A percentile compares a stretch with the other conserved stretches of the same genome.
These are phyloP conservation scores for Neoarius graeffei DNA, from an alignment of 2,113 vertebrate genomes.

Conservation along the genomic window DNA sequence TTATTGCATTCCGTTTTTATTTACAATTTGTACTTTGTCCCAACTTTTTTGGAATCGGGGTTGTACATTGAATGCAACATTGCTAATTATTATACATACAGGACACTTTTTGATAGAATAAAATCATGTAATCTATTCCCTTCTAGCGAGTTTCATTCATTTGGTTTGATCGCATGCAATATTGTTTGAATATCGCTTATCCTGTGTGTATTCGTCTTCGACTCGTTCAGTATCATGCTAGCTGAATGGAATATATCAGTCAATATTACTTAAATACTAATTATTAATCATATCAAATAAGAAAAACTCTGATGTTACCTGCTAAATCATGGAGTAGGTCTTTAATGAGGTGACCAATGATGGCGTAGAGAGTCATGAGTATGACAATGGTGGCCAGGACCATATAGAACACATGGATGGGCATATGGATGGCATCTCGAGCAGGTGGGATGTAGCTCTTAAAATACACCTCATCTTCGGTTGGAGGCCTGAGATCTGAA, in stretches of 20 bases:
- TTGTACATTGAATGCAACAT: neutral
- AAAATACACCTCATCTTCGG: constrained; percentile 70
- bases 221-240: too few species aligned
- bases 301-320: constrained; percentile 20
- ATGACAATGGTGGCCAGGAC: constrained; percentile 79
- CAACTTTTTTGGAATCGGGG: too few species aligned
- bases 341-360: constrained; percentile 90
- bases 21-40: too few species aligned
- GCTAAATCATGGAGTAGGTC: constrained; percentile 85
- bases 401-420: constrained; percentile 80
- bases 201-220: too few species aligned
- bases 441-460: constrained; percentile 82
- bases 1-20: too few species aligned
- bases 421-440: constrained; percentile 82
- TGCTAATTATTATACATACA: too few species aligned
- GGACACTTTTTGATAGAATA: too few species aligned
- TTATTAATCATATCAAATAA: neutral
- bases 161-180: too few species aligned
- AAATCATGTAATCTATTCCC: too few species aligned
- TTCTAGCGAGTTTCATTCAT: too few species aligned
- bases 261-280: neutral
- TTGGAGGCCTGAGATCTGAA: constrained; percentile 39
- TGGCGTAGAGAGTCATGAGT: constrained; percentile 83
- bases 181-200: too few species aligned
- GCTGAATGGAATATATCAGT: too few species aligned